Evolutionary conservation across 1,140 invertebrate genomes (phyloP).

Genomic region (Drosophila tristis): DNA sequence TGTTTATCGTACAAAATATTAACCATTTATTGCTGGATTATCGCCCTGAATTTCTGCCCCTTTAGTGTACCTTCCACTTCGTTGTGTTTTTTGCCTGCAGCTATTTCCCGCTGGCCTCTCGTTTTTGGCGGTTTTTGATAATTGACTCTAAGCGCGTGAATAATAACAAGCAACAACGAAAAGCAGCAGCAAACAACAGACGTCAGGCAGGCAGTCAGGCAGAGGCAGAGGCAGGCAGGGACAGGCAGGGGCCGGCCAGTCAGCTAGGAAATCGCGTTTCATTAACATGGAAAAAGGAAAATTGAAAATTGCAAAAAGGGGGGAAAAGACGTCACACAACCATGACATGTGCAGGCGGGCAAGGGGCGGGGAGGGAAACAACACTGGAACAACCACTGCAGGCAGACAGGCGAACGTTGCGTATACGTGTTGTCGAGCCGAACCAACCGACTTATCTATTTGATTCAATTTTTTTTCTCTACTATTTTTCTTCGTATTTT

Average conservation of each 20-base stretch:
- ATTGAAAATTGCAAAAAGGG: slow-evolving; percentile 60
- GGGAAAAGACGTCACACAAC: slow-evolving; percentile 43
- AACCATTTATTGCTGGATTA: no score
- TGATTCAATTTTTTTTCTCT: background rate
- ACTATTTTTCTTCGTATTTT: slow-evolving; percentile 8
- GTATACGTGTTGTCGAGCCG: slow-evolving; percentile 55
- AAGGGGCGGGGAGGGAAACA: background rate
- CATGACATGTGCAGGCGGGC: slow-evolving; percentile 52
- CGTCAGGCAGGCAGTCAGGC: slow-evolving; percentile 13
- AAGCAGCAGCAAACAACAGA: slow-evolving; percentile 19
- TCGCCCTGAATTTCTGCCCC: no score
- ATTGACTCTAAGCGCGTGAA: slow-evolving; percentile 77
- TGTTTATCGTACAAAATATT: no score
- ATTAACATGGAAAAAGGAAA: slow-evolving; percentile 74
- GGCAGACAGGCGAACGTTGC: slow-evolving; percentile 53
- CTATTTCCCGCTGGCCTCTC: slow-evolving; percentile 3
- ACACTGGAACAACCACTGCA: slow-evolving; percentile 20
- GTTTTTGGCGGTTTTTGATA: slow-evolving; percentile 60
- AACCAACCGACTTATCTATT: slow-evolving; percentile 47
- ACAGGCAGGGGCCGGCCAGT: background rate
- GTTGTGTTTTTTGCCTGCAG: background rate
- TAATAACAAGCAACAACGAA: slow-evolving; percentile 70
- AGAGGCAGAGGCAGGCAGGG: no score
- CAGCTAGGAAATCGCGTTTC: slow-evolving; percentile 76
- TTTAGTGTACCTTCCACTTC: slow-evolving; percentile 11